Conservation (phyloP, 2,797 vertebrate genomes). For the Chaenodraco wilsoni region DNA sequence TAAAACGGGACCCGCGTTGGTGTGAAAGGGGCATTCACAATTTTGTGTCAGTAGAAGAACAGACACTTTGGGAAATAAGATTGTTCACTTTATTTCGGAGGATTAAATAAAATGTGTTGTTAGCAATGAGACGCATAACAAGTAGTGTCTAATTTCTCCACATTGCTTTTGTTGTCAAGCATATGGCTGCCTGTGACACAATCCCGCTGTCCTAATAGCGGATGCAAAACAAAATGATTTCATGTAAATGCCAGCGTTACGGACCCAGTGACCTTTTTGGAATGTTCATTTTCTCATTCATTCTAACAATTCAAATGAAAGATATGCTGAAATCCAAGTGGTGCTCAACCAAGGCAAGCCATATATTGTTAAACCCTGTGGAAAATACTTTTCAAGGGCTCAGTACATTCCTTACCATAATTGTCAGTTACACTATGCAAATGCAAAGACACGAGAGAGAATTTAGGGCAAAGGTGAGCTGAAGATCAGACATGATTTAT, state of each 20-base stretch:
- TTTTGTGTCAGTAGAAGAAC: background rate
- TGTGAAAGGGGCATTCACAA: background rate
- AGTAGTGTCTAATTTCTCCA: background rate
- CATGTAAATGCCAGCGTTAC: background rate
- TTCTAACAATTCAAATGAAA: background rate
- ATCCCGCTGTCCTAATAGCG: background rate
- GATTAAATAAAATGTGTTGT: background rate
- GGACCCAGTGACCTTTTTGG: background rate
- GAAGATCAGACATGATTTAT: conserved; percentile 1
- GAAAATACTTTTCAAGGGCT: background rate
- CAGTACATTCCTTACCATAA: conserved; percentile 12
- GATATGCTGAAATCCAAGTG: background rate
- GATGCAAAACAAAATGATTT: conserved; percentile 11
- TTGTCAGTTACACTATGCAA: background rate
- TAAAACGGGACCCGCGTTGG: too few species aligned
- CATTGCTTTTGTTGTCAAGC: conserved; percentile 20
- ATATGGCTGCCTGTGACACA: conserved; percentile 6
- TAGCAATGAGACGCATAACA: conserved; percentile 3
- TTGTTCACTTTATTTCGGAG: background rate
- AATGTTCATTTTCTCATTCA: conserved; percentile 5
- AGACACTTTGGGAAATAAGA: background rate
- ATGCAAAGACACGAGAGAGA: conserved; percentile 5
- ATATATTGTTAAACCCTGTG: background rate
- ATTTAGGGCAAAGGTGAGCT: conserved; percentile 1
- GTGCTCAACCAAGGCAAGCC: background rate